phyloP scores from a whole-genome alignment of 2,113 vertebrate genomes.

The Calypte anna region DNA sequence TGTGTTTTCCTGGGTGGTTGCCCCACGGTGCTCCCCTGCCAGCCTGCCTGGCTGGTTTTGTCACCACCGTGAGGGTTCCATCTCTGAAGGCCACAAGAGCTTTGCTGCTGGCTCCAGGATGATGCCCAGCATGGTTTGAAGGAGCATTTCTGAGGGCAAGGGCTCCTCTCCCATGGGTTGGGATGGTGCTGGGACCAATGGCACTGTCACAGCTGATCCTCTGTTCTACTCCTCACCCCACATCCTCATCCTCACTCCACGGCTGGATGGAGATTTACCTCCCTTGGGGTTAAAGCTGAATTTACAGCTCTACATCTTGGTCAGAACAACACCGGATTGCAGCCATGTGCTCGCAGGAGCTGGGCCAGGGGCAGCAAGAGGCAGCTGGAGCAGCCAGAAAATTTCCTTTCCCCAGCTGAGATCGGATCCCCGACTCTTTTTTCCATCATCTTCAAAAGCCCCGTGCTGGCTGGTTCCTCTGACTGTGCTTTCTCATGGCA shows the following conservation, averaged over 20 bases:
- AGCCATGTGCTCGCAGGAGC: not conserved
- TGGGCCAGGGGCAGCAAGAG: not conserved
- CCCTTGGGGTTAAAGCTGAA: not conserved
- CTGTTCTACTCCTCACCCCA: not conserved
- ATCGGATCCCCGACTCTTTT: not conserved
- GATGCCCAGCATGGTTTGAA: fast-evolving
- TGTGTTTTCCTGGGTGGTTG: fast-evolving
- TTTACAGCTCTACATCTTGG: not conserved
- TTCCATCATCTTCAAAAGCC: not conserved
- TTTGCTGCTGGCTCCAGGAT: not conserved
- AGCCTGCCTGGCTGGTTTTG: fast-evolving
- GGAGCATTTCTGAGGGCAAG: not conserved
- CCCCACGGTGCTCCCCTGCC: fast-evolving
- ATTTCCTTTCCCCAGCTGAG: not conserved
- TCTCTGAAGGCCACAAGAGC: not conserved
- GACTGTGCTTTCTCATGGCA: not conserved
- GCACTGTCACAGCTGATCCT: not conserved
- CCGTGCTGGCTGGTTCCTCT: not conserved
- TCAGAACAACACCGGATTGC: not conserved
- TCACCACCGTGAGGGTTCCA: not conserved
- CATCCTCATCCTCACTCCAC: not conserved
- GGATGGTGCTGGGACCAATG: not conserved
- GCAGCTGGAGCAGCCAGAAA: constrained; percentile 16
- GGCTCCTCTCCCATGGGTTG: not conserved
- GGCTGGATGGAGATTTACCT: not conserved